These are phyloP conservation scores for Protaetia brevitarsis DNA, from an alignment of 1,140 invertebrate species.

Conservation along the genomic window DNA sequence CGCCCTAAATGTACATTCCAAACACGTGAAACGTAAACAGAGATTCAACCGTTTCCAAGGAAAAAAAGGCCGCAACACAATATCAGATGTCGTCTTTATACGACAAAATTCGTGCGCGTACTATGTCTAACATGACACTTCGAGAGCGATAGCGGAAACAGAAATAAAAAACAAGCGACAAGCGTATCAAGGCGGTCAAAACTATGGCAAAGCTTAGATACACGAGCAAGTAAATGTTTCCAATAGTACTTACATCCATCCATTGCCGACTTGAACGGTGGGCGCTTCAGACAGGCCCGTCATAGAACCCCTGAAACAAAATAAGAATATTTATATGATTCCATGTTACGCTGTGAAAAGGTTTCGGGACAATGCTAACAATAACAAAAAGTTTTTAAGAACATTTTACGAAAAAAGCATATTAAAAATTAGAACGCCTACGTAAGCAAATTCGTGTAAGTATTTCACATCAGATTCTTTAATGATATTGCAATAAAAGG, in stretches of 20 bases:
- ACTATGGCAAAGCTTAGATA: neutral
- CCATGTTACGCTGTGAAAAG: neutral
- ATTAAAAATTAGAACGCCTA: too few relatives aligned
- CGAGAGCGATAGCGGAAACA: neutral
- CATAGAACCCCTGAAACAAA: slow-evolving; percentile 31
- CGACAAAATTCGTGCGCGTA: neutral
- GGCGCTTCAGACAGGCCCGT: slow-evolving; percentile 27
- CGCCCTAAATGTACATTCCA: neutral
- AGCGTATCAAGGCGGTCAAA: neutral
- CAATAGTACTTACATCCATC: slow-evolving; percentile 30
- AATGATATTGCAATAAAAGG: too few relatives aligned
- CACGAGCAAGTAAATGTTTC: neutral
- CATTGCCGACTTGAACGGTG: slow-evolving; percentile 30
- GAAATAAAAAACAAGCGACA: neutral
- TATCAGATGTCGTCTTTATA: neutral
- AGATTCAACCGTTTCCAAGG: neutral
- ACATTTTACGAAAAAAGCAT: too few relatives aligned
- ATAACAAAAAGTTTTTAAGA: neutral
- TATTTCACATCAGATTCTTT: too few relatives aligned
- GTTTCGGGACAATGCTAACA: too few relatives aligned
- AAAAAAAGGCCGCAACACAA: neutral
- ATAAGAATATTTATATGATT: neutral
- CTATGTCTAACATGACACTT: neutral
- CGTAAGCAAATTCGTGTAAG: too few relatives aligned
- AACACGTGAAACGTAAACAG: neutral